phyloP scores from a whole-genome alignment of 2,113 vertebrate genomes.

The Lonchura striata region DNA sequence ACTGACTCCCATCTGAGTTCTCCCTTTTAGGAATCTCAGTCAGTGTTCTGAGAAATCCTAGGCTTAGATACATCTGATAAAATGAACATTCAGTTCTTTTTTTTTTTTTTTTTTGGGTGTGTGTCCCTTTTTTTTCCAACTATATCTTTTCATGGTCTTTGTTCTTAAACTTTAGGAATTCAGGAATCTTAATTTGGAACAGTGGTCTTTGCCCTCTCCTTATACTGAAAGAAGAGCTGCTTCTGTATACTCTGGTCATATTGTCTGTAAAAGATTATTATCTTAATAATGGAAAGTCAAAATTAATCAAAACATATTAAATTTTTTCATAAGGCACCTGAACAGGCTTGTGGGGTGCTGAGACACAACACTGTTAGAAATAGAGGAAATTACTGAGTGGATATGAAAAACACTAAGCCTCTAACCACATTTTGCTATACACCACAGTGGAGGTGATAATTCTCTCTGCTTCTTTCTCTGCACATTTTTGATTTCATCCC shows the following conservation, averaged over 20 bases:
- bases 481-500: neutral
- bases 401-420: neutral
- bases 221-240: neutral
- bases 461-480: neutral
- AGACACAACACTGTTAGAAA: neutral
- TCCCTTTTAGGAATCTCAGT: neutral
- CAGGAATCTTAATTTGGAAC: neutral
- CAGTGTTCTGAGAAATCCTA: neutral
- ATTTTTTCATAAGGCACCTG: neutral
- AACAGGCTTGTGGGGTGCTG: neutral
- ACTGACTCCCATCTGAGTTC: neutral
- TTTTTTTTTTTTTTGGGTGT: neutral
- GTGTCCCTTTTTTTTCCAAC: fast-evolving
- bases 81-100: neutral
- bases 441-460: neutral
- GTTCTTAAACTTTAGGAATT: neutral
- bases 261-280: neutral
- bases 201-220: neutral
- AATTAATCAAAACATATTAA: neutral
- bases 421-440: neutral
- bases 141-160: neutral
- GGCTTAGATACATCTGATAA: neutral
- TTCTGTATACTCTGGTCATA: neutral
- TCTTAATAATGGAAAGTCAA: neutral
- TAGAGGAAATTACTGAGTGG: neutral